Evolutionary conservation across 1,140 invertebrate genomes (phyloP), one percentile per base, ranked within the genome.

Genomic region (Diorhabda carinulata): DNA sequence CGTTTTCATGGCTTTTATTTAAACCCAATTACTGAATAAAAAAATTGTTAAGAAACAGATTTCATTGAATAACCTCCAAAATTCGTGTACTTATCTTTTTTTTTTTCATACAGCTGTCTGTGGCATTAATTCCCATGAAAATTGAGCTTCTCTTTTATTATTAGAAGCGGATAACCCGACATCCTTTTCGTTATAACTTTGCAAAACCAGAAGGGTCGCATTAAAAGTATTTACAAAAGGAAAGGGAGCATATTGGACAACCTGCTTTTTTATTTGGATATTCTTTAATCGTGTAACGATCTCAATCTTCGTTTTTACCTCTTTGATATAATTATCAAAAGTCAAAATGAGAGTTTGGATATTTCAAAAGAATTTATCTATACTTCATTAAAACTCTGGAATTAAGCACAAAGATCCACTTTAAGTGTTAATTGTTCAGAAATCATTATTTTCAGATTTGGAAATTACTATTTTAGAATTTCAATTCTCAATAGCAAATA

Each of bases 81-180:
- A 52, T 52, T 52, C 47, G 2, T 52, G 2, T 52, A 8, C 4
- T n/a, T 52, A 52, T 25, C 25, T 25, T 25, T n/a, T 52, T n/a
- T 9, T 52, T n/a, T 52, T 52, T 52, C 4, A 52, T 8, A n/a
- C 47, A 52, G 47, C 6, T 6, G 47, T n/a, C 47, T 52, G 6
- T 52, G 6, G 6, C n/a, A 52, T 8, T 8, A 52, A 52, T 52
- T 52, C 47, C 47, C 47, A 52, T 52, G 47, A 52, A 52, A 52
- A 52, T 52, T 52, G n/a, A 62, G 59, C 42, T 10, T 62, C 3
- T 43, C 43, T 62, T 62, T 62, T 62, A 43, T 62, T 41, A 62
- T 62, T 9, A 43, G 41, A 43, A 10, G 61, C 43, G 43, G 61
- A 62, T 62, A 62, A 62, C 61, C 61, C 61, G 47, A 52, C 47